phyloP scores from a whole-genome alignment of 2,797 vertebrate genomes.

The Pelodytes ibericus region DNA sequence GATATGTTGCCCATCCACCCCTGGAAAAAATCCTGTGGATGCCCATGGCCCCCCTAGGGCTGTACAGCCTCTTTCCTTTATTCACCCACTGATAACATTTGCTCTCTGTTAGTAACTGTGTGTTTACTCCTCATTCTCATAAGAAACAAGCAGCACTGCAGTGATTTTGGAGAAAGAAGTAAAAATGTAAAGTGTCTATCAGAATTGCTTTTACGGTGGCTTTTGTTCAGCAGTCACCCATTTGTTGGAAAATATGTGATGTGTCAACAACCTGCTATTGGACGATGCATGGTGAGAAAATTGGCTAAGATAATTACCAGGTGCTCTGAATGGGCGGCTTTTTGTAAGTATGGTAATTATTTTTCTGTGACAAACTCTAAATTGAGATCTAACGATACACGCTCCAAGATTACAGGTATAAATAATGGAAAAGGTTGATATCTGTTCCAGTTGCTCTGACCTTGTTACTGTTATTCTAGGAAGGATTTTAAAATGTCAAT shows the following conservation, averaged over 20 bases:
- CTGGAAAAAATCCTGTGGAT: too few relatives aligned
- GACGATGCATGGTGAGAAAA: constrained; percentile 20
- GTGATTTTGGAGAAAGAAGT: not conserved
- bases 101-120: not conserved
- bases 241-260: constrained; percentile 1
- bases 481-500: constrained; percentile 20
- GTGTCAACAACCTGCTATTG: constrained; percentile 5
- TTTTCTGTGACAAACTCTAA: constrained; percentile 30
- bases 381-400: constrained; percentile 32
- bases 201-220: not conserved
- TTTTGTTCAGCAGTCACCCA: not conserved
- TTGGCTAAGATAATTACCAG: constrained; percentile 26
- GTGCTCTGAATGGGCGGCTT: constrained; percentile 17
- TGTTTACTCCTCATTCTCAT: not conserved
- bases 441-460: constrained; percentile 20
- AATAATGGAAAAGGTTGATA: constrained; percentile 39
- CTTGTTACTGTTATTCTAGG: constrained; percentile 32
- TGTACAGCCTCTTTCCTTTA: too few relatives aligned
- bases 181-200: not conserved
- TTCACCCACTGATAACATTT: too few relatives aligned
- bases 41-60: too few relatives aligned
- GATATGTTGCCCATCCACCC: too few relatives aligned
- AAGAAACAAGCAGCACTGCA: not conserved
- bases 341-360: constrained; percentile 35
- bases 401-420: constrained; percentile 26